Evolutionary conservation across 1,140 invertebrate genomes (phyloP), one percentile per base, ranked within the genome.

Genomic region (Nasonia vitripennis): DNA sequence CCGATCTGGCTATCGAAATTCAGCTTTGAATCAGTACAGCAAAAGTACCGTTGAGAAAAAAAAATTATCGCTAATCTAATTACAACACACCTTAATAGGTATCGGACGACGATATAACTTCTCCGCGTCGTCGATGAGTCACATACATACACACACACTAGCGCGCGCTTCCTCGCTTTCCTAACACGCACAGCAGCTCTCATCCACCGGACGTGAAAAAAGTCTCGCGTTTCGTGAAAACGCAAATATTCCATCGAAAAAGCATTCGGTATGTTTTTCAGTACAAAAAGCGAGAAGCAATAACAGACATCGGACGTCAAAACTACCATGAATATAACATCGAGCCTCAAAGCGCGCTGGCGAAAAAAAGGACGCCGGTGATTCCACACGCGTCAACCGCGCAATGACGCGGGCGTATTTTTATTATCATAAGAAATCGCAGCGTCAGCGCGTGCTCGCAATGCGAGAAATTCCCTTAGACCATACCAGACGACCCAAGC

Each of bases 361-460:
- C 7, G 41, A 45, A 45, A 45, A 45, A 45, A 45, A 45, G 41
- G 41, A 45, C 41, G 41, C 9, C 73, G 77, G 23, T 27, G 62
- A 78, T 78, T 17, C 31, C 17, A 7, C 5, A 62, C 62, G 78
- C 62, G 78, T 80, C 55, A 80, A 78, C 10, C 37, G 74, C 10
- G 14, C 11, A 78, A 14, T 55, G 45, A 41, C 78, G 34, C 78
- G 34, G n/a, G 27, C 10, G 34, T 71, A 71, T 48, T 81, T 71
- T 70, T 81, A 81, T 81, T 71, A 45, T 45, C 79, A 82, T 82
- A 62, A 75, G 31, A 73, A 82, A 82, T 62, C 20, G 81, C 70
- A 55, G 12, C 17, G 73, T 23, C 48, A 83, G 77, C 81, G 81
- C 75, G 73, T 45, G 41, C 81, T 14, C 27, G 31, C 70, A 73